These are phyloP conservation scores for Enoplosus armatus DNA, from an alignment of 2,797 vertebrate species.

Conservation along the genomic window DNA sequence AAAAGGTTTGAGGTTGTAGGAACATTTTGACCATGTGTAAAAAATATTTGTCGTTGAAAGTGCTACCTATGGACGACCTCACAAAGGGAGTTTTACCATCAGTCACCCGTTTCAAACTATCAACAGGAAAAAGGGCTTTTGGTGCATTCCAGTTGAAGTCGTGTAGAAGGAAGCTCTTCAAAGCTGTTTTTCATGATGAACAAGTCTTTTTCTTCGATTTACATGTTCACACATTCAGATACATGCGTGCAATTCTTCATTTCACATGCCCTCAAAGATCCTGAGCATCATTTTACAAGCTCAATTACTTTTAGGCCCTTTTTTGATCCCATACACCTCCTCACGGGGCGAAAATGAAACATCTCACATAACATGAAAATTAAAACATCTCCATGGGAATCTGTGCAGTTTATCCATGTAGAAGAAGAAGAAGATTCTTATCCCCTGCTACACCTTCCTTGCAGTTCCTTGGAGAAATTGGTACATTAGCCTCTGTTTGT, in stretches of 20 bases:
- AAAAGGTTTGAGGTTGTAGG: background rate
- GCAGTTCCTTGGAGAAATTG: background rate
- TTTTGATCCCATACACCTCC: background rate
- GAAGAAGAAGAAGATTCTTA: background rate
- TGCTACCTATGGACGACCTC: background rate
- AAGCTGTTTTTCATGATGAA: background rate
- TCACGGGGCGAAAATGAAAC: background rate
- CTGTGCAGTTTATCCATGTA: background rate
- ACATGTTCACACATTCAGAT: background rate
- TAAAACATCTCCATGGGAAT: background rate
- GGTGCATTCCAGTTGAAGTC: background rate
- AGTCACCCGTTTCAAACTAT: background rate
- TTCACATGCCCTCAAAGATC: background rate
- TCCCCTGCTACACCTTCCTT: background rate
- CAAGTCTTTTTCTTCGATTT: background rate
- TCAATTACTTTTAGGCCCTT: background rate
- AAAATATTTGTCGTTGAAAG: background rate
- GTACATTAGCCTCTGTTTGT: no score
- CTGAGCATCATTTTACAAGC: background rate
- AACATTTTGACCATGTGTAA: background rate
- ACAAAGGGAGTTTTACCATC: background rate
- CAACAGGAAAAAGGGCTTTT: background rate
- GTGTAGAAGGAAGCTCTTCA: background rate
- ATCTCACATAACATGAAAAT: conserved; percentile 2
- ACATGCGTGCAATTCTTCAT: background rate